Evolutionary conservation across 2,888 invertebrate genomes (phyloP), one percentile per base, ranked within the genome.

Genomic region (Coremacera marginata): DNA sequence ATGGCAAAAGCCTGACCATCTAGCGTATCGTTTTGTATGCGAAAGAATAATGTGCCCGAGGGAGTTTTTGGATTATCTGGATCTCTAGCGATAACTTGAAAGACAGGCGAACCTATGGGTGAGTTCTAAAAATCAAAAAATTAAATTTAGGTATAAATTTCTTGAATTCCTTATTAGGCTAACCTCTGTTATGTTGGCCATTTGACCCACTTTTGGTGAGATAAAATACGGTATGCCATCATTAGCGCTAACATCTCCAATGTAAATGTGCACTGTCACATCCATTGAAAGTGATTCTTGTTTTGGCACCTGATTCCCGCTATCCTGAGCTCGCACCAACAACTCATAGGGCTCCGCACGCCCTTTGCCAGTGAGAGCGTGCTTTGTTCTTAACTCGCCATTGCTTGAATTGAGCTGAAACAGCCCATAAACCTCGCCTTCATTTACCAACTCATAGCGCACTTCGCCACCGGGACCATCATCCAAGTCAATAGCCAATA

Each of bases 161-260:
- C 8, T 3, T 51, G 9, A 0, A 76, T 37, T 72, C n/a, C 22
- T 3, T 0, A 0, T 0, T 44, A 37, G 60, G 55, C 79, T 84
- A 79, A 93, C 94, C 91, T 95, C 95, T 22, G 93, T 92, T 5
- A 95, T 90, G 82, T 91, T 91, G 0, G 95, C 92, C n/a, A 91
- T 89, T 87, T 95, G 94, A 57, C 94, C 94, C 4, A 92, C 88
- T 8, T 92, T 92, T 0, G 95, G 95, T 74, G 93, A 90, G 19
- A 94, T 92, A 83, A 95, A 94, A 31, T 92, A 90, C 0, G 95
- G 95, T 1, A 95, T 94, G 0, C 95, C 95, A 86, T 95, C 95
- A 83, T 95, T 95, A 77, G 93, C 93, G 70, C 94, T 94, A 0
- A 95, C 94, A 83, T 95, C 95, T 0, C 95, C 95, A 55, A 96